Evolutionary conservation across 2,888 invertebrate species (phyloP).

Genomic region (Meteorus colon): DNA sequence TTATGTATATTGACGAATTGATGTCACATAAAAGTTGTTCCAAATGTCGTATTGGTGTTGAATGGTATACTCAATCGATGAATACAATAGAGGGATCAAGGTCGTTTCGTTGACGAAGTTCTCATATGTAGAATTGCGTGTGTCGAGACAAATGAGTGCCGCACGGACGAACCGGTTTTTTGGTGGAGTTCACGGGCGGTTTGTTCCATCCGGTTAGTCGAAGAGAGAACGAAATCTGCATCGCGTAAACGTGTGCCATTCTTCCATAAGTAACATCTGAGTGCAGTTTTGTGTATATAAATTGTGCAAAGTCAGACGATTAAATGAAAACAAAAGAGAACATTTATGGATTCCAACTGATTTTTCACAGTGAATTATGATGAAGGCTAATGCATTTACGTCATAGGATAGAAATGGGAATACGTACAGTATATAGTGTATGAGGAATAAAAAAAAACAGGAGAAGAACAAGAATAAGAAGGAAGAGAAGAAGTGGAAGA

Average conservation of each 20-base stretch:
- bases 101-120: conserved; percentile 20
- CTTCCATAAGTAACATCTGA: conserved; percentile 38
- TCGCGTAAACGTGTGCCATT: conserved; percentile 25
- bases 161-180: conserved; percentile 51
- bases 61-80: conserved; percentile 20
- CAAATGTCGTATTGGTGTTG: background rate
- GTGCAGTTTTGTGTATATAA: conserved; percentile 12
- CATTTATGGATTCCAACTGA: too few relatives aligned
- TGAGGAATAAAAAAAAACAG: conserved; percentile 32
- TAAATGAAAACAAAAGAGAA: too few relatives aligned
- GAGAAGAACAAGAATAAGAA: conserved; percentile 26
- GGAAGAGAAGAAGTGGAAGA: conserved; percentile 8
- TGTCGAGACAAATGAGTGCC: conserved; percentile 50
- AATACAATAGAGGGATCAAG: conserved; percentile 28
- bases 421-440: conserved; percentile 17
- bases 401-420: too few relatives aligned
- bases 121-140: conserved; percentile 46
- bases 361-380: too few relatives aligned
- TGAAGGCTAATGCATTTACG: too few relatives aligned
- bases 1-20: conserved; percentile 2
- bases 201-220: conserved; percentile 35
- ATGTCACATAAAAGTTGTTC: background rate
- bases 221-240: conserved; percentile 23
- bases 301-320: background rate
- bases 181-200: conserved; percentile 34